Conservation (phyloP, 1,140 invertebrate genomes). For the Drosophila suzukii region DNA sequence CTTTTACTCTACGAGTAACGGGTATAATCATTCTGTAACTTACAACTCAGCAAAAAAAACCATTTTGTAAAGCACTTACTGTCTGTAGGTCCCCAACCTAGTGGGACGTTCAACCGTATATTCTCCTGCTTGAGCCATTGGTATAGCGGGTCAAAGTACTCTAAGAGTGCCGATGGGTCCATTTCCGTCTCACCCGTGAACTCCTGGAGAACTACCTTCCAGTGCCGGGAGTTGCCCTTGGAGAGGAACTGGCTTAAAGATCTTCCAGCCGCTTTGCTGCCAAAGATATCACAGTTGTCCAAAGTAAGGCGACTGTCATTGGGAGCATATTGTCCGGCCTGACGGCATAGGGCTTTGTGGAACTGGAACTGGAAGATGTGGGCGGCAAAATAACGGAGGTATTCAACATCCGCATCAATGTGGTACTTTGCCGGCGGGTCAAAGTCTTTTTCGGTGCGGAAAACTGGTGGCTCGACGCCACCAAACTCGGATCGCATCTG, state of each 20-base stretch:
- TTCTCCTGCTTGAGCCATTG: slow-evolving; percentile 84
- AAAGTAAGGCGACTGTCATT: slow-evolving; percentile 80
- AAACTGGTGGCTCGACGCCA: slow-evolving; percentile 86
- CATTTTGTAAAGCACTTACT: slow-evolving; percentile 55
- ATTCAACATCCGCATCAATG: slow-evolving; percentile 86
- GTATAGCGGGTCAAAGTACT: slow-evolving; percentile 84
- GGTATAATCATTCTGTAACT: not conserved
- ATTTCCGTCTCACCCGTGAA: slow-evolving; percentile 86
- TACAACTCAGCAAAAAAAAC: not conserved
- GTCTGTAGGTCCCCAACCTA: slow-evolving; percentile 72
- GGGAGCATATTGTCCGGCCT: slow-evolving; percentile 86
- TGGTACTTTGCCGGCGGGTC: slow-evolving; percentile 89
- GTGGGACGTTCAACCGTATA: slow-evolving; percentile 61
- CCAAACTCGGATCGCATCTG: slow-evolving; percentile 86
- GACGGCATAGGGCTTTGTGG: slow-evolving; percentile 87
- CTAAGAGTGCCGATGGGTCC: slow-evolving; percentile 80
- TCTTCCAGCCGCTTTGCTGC: slow-evolving; percentile 84
- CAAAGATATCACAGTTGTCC: slow-evolving; percentile 87
- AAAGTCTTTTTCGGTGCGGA: slow-evolving; percentile 86
- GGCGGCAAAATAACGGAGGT: slow-evolving; percentile 87
- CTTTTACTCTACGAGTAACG: too few relatives aligned
- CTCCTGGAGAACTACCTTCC: slow-evolving; percentile 86
- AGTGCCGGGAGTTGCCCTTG: slow-evolving; percentile 86
- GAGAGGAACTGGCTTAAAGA: slow-evolving; percentile 61
- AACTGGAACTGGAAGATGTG: slow-evolving; percentile 88